Evolutionary conservation across 2,888 invertebrate species (phyloP).

Genomic region (Drosophila austrosaltans): DNA sequence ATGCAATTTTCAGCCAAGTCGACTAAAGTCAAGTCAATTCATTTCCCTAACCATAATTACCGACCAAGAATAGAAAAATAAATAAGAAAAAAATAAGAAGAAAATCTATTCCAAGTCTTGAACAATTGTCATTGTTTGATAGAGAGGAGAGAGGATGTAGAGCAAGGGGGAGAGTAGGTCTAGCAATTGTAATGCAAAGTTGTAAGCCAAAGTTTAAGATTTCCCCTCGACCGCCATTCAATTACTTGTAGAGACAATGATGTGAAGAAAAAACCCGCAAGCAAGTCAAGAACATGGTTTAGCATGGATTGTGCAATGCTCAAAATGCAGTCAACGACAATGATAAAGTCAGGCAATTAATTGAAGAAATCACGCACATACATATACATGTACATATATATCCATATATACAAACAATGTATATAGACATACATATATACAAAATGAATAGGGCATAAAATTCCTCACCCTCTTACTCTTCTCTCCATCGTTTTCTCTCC

Average conservation of each 20-base stretch:
- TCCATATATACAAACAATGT: conserved; percentile 13
- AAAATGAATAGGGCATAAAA: background rate
- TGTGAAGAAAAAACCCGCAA: conserved; percentile 48
- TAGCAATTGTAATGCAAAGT: conserved; percentile 57
- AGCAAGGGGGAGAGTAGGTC: background rate
- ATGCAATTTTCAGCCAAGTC: background rate
- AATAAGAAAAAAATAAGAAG: too few relatives aligned
- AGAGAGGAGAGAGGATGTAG: background rate
- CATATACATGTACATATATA: conserved; percentile 29
- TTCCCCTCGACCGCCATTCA: conserved; percentile 36
- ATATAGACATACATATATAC: conserved; percentile 25
- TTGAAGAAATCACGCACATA: conserved; percentile 76
- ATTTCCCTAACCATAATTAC: conserved; percentile 37
- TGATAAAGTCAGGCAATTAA: conserved; percentile 60
- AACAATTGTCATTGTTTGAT: conserved; percentile 67
- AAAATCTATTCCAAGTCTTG: conserved; percentile 20
- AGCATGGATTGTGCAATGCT: conserved; percentile 60
- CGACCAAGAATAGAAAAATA: background rate
- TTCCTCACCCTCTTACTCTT: background rate
- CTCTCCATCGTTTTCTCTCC: background rate
- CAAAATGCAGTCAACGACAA: conserved; percentile 47
- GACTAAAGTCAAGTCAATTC: conserved; percentile 20
- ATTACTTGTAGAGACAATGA: conserved; percentile 59
- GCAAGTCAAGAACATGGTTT: conserved; percentile 5
- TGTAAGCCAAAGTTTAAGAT: conserved; percentile 22